Evolutionary conservation across 2,888 invertebrate species (phyloP), one percentile per base, ranked within the genome.

Genomic region (Protodeltote pygarga): DNA sequence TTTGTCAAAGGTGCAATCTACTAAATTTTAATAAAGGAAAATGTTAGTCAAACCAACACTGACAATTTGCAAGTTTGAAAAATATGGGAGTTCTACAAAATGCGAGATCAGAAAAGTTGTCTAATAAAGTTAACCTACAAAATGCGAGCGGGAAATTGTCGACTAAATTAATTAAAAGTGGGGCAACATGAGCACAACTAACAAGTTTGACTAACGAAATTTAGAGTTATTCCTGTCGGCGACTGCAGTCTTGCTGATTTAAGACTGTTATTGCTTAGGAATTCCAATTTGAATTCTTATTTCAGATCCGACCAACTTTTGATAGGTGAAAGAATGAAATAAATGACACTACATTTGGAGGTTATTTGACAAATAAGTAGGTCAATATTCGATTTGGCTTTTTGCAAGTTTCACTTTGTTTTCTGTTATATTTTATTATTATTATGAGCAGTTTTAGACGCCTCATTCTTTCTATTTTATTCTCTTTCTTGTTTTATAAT

Each of bases 91-190:
- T 23, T 19, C 25, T 13, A 13, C 15, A 29, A 15, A 46, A 49
- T 45, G 33, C 46, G 29, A 50, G 54, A 69, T 41, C 54, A 47
- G 41, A 64, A 66, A 71, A 71, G 51, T 64, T 71, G 61, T 58
- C 47, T 62, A 37, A 37, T 58, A 29, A 47, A 15, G 33, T 35
- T 31, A 49, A 38, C 53, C 55, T 37, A 57, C 52, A 48, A 54
- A 65, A 53, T 37, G 31, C 27, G 32, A 51, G 41, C 28, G 44
- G 40, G 39, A 53, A 61, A 62, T 55, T 63, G 47, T 19, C 25
- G 58, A 64, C 40, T 49, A 55, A 65, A 71, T 72, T 64, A 62
- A 65, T 71, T 42, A 32, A 62, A 76, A 67, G 58, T 64, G 35
- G 65, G 53, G 48, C 62, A 45, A 33, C 48, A 54, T 59, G 37